Evolutionary conservation across 2,113 vertebrate species (phyloP), one percentile per base, ranked within the genome.

Genomic region (Dinomys branickii): DNA sequence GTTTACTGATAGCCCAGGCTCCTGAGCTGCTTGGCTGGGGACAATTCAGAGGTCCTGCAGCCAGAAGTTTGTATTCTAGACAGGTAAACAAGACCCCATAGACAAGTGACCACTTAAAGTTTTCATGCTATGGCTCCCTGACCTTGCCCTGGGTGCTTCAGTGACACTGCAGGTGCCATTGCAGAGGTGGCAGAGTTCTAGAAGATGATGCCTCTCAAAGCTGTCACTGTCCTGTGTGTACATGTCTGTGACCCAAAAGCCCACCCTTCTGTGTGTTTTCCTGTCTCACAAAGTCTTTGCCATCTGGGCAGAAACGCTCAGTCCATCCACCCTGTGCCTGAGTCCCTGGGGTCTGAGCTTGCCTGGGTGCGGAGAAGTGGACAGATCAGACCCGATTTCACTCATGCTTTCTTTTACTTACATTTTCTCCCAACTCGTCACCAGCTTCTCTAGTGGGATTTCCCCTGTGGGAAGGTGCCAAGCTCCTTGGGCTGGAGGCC

Each of bases 401-500:
- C 30, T 20, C 33, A 20, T 19, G 7, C 5, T 3, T 67, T 50
- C 17, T 24, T 38, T 38, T 41, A 26, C 47, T 9, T 56, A 35
- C 11, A 8, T 67, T 35, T 26, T 30, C 26, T 67, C 58, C 41
- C 24, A 2, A 7, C 16, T 33, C 8, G 3, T 47, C 73, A 30
- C 44, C 12, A 0, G 1, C 75, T 13, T 19, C 54, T 41, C 44
- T 73, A 10, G 3, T 38, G 38, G 35, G 22, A 47, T 17, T 7
- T 3, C 28, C 28, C 28, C 65, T 17, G 41, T 50, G 61, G 78
- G 28, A 24, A n/a, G 11, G 19, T 0, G 0, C 28, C 10, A 11
- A 88, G 52, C 14, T 44, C 54, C 78, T 28, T 2, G 41, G 50
- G 28, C 19, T 35, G 54, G 75, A 41, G 30, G 9, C 14, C 17